Evolutionary conservation across 2,113 vertebrate species (phyloP), one percentile per base, ranked within the genome.

Genomic region (Odontophorus gujanensis): DNA sequence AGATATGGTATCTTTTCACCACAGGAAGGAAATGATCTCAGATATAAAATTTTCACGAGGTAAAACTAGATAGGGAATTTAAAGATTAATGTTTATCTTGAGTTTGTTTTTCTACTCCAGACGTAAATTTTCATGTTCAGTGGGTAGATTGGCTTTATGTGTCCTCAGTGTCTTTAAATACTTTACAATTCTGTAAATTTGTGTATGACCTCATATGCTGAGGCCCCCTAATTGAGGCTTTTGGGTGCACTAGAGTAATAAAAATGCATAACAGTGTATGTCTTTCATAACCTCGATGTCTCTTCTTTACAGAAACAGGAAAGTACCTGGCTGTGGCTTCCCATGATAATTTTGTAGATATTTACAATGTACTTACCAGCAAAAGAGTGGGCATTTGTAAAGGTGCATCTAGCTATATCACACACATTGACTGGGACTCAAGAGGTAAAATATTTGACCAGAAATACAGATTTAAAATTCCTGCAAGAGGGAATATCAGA

Each of bases 1-100:
- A 97, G 99, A 99, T 97, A 99, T 99, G 99, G 98, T 99, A 83
- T 98, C 98, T 65, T 99, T 99, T 92, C 99, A 99, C 96, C 99
- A 99, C 98, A 98, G 99, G 95, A 99, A 98, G 90, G 99, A 99
- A 97, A 99, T 99, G 97, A 99, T 99, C 91, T 99, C 99, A 4
- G 99, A 99, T 90, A 99, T 99, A 55, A 98, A 98, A 85, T 99
- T 99, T 97, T 99, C 99, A 77, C 98, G 98, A 98, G 99, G 99
- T 99, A 90, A 88, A 71, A 5, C 40, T 51, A 32, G 48, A 20
- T 48, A 43, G 21, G 50, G 10, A 78, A 12, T 43, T 67, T 67
- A 71, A 71, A 63, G 36, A 58, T 25, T 10, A 22, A 14, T 13
- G 48, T 81, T 90, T 47, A 6, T 36, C 48, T 36, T 43, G 51